These are phyloP conservation scores for Euplexia lucipara DNA, from an alignment of 2,888 invertebrate species.

Conservation along the genomic window DNA sequence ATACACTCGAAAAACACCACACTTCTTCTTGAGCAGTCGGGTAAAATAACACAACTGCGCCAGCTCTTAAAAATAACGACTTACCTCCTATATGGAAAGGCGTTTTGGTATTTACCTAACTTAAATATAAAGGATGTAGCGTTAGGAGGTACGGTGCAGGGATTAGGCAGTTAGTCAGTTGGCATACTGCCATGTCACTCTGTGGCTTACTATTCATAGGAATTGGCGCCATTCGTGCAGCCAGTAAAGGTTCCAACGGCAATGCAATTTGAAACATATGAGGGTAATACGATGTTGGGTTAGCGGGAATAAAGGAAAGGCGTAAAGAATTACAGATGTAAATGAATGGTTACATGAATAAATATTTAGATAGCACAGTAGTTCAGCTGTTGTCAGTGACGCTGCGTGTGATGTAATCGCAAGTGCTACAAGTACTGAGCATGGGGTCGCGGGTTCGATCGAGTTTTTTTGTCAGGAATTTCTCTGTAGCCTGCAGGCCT, in stretches of 20 bases:
- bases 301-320: background rate
- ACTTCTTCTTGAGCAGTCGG: too few species aligned
- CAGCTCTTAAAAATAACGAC: background rate
- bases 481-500: too few species aligned
- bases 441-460: too few species aligned
- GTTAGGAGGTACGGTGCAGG: conserved; percentile 9
- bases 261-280: conserved; percentile 67
- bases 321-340: too few species aligned
- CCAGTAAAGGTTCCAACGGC: conserved; percentile 66
- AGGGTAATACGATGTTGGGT: conserved; percentile 10
- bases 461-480: too few species aligned
- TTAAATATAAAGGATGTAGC: conserved; percentile 23
- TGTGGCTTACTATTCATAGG: conserved; percentile 70
- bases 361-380: too few species aligned
- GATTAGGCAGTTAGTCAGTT: conserved; percentile 64
- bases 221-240: conserved; percentile 75
- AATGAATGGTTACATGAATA: too few species aligned
- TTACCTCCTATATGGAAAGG: background rate
- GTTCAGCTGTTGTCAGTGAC: too few species aligned
- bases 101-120: conserved; percentile 19
- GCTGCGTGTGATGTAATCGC: too few species aligned
- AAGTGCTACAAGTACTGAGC: too few species aligned
- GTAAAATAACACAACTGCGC: too few species aligned
- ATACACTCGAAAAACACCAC: too few species aligned
- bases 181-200: conserved; percentile 76